Conservation (phyloP, 1,140 invertebrate species). For the Lithobius niger region DNA sequence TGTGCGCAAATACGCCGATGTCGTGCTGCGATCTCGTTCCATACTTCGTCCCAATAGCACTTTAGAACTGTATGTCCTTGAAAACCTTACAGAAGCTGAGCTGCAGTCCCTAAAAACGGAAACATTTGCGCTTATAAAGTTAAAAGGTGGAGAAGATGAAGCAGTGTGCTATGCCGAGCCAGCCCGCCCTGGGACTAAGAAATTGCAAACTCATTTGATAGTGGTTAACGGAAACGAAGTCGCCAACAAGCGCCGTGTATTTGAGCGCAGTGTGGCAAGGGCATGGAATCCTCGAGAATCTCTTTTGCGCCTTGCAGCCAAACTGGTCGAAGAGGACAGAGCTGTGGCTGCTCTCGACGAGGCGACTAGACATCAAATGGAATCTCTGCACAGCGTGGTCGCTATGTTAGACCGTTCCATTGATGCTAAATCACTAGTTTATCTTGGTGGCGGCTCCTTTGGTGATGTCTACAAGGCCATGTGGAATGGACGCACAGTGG, state of each 20-base stretch:
- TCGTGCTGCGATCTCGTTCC: background rate
- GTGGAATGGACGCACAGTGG: constrained; percentile 8
- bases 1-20: constrained; percentile 8
- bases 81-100: background rate
- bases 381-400: constrained; percentile 9
- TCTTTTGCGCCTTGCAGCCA: constrained; percentile 4
- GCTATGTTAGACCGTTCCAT: constrained; percentile 9
- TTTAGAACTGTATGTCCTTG: constrained; percentile 6
- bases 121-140: constrained; percentile 6
- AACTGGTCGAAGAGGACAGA: constrained; percentile 5
- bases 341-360: background rate
- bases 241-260: constrained; percentile 1
- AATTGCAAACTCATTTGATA: constrained; percentile 9
- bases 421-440: constrained; percentile 3
- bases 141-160: constrained; percentile 7
- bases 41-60: constrained; percentile 6
- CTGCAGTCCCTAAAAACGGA: constrained; percentile 1
- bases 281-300: constrained; percentile 9
- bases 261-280: constrained; percentile 4
- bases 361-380: too few relatives aligned
- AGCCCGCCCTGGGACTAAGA: constrained; percentile 3
- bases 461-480: constrained; percentile 11
- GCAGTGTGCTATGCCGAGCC: constrained; percentile 11
- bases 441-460: constrained; percentile 11
- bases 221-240: constrained; percentile 9